Percentiles rank a stretch among this genome's conserved stretches.
These are phyloP conservation scores for Diabrotica undecimpunctata DNA, from an alignment of 1,140 invertebrate genomes.

Conservation along the genomic window DNA sequence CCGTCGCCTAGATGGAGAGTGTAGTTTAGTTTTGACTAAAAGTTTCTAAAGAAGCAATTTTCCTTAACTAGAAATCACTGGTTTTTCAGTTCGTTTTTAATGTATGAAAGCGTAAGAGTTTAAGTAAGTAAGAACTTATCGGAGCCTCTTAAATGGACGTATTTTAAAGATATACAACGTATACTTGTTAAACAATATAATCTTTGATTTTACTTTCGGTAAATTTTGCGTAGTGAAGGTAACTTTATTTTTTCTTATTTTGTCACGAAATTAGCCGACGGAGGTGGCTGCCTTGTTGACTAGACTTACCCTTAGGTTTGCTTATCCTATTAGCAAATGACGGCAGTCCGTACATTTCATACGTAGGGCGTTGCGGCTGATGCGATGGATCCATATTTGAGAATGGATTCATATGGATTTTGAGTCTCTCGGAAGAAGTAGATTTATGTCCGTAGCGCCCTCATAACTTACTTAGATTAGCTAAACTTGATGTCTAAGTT, in stretches of 20 bases:
- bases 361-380: background rate
- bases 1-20: too few relatives aligned
- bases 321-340: slow-evolving; percentile 14
- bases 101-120: too few relatives aligned
- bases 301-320: slow-evolving; percentile 12
- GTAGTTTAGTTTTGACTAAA: too few relatives aligned
- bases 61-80: too few relatives aligned
- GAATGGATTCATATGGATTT: background rate
- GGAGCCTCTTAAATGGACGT: too few relatives aligned
- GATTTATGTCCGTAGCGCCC: background rate
- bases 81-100: too few relatives aligned
- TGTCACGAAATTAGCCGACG: slow-evolving; percentile 4
- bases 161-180: too few relatives aligned
- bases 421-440: background rate
- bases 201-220: too few relatives aligned
- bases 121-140: too few relatives aligned
- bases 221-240: too few relatives aligned
- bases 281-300: slow-evolving; percentile 14
- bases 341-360: slow-evolving; percentile 19
- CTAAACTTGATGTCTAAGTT: slow-evolving; percentile 21
- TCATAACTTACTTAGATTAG: slow-evolving; percentile 13
- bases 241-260: background rate
- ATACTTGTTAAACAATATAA: too few relatives aligned
- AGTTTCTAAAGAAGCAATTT: too few relatives aligned
- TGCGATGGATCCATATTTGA: background rate